A percentile compares a stretch with the other conserved stretches of the same genome.
Conservation (phyloP, 2,888 invertebrate genomes). For the Melinopterus prodromus region DNA sequence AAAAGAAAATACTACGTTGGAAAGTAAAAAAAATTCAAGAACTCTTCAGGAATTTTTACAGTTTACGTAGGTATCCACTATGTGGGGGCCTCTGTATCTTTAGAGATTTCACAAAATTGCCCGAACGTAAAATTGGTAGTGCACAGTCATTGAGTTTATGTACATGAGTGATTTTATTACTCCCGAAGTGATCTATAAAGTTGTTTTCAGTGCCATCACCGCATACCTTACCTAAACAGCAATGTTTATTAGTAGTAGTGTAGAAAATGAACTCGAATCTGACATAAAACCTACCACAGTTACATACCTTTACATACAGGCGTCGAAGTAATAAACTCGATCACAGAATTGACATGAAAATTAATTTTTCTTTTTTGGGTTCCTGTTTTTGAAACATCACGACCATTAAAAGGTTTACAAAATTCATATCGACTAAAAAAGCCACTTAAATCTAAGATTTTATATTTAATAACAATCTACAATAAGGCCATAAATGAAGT, state of each 20-base stretch:
- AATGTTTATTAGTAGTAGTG: not conserved
- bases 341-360: not conserved
- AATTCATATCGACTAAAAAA: no score
- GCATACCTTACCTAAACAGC: not conserved
- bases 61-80: not conserved
- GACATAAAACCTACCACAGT: not conserved
- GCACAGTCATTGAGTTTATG: slow-evolving; percentile 4
- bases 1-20: no score
- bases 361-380: no score
- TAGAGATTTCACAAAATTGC: not conserved
- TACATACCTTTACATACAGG: not conserved
- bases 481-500: no score
- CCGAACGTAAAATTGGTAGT: not conserved
- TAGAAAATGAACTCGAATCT: not conserved
- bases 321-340: not conserved
- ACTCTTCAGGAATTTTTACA: not conserved
- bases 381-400: no score
- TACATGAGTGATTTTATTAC: not conserved
- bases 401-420: no score
- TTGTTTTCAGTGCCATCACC: not conserved
- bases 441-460: no score
- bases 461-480: no score
- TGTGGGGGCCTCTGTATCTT: not conserved
- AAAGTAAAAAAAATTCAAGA: not conserved
- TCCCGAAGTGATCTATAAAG: not conserved